These are phyloP conservation scores for Pteria penguin DNA, from an alignment of 2,888 invertebrate species.

Conservation along the genomic window DNA sequence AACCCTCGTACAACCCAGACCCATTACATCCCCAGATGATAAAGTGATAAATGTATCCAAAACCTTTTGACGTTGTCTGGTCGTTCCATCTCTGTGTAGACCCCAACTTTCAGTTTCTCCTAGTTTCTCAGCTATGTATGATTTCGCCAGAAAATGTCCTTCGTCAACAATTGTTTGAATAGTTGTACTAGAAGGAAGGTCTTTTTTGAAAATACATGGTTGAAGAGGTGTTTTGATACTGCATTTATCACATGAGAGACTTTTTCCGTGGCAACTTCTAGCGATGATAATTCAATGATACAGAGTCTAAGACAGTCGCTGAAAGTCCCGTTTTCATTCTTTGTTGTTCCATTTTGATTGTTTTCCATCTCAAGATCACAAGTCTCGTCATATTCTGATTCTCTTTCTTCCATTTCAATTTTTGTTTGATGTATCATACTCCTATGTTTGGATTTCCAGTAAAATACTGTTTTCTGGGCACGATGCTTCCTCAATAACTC, in stretches of 20 bases:
- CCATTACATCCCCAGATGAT: conserved; percentile 16
- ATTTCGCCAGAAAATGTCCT: conserved; percentile 40
- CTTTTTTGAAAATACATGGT: conserved; percentile 14
- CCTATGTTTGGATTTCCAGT: too few species aligned
- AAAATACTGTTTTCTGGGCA: too few species aligned
- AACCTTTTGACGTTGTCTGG: conserved; percentile 38
- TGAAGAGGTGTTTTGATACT: conserved; percentile 31
- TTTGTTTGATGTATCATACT: too few species aligned
- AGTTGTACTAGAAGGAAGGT: conserved; percentile 20
- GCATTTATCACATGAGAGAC: conserved; percentile 25
- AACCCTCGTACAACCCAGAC: neutral
- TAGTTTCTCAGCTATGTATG: conserved; percentile 29
- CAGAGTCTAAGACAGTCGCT: conserved; percentile 34
- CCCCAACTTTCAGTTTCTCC: conserved; percentile 23
- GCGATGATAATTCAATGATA: conserved; percentile 34
- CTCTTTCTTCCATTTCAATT: too few species aligned
- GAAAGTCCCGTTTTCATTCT: conserved; percentile 25
- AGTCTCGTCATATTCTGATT: too few species aligned
- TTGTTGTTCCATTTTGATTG: too few species aligned
- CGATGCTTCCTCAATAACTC: too few species aligned
- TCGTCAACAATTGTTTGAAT: conserved; percentile 38
- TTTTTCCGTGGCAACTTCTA: conserved; percentile 41
- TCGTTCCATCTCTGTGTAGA: conserved; percentile 37
- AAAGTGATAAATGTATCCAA: conserved; percentile 40
- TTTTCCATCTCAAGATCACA: too few species aligned